Percentiles rank a stretch among this genome's conserved stretches.
These are phyloP conservation scores for Gasterosteus nipponicus DNA, from an alignment of 2,113 vertebrate genomes.

Conservation along the genomic window DNA sequence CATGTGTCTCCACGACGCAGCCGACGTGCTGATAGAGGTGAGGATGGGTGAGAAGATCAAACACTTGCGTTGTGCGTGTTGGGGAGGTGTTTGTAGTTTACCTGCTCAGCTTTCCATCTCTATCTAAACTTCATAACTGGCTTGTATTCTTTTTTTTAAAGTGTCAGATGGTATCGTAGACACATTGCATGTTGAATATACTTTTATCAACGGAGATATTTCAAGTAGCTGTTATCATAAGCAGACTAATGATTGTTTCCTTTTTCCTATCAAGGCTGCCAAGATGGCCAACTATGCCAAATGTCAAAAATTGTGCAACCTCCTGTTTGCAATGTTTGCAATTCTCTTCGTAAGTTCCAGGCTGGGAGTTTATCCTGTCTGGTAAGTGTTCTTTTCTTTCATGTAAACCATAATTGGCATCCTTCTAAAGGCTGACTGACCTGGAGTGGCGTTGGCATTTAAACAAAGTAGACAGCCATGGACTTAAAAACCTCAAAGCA, in stretches of 20 bases:
- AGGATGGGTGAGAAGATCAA: slow-evolving; percentile 50
- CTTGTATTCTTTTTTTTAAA: background rate
- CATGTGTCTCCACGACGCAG: slow-evolving; percentile 91
- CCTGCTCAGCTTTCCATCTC: background rate
- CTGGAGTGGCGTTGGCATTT: background rate
- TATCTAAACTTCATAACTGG: background rate
- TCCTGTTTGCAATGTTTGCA: slow-evolving; percentile 94
- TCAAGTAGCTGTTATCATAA: background rate
- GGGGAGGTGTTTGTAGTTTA: slow-evolving; percentile 10
- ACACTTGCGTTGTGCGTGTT: slow-evolving; percentile 6
- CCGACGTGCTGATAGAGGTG: slow-evolving; percentile 95
- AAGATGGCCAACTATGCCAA: slow-evolving; percentile 99
- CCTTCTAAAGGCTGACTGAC: slow-evolving; percentile 6
- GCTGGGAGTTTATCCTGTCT: slow-evolving; percentile 92
- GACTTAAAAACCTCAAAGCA: background rate
- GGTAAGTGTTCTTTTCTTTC: slow-evolving; percentile 83
- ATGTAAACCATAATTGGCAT: slow-evolving; percentile 12
- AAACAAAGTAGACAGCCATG: background rate
- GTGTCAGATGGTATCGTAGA: background rate
- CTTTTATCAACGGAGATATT: background rate
- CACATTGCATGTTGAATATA: background rate
- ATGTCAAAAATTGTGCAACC: slow-evolving; percentile 95
- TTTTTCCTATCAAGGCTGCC: slow-evolving; percentile 86
- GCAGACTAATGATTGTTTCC: slow-evolving; percentile 9
- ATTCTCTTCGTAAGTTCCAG: slow-evolving; percentile 94